Evolutionary conservation across 2,888 invertebrate genomes (phyloP), one percentile per base, ranked within the genome.

Genomic region (Cataglyphis cursor): DNA sequence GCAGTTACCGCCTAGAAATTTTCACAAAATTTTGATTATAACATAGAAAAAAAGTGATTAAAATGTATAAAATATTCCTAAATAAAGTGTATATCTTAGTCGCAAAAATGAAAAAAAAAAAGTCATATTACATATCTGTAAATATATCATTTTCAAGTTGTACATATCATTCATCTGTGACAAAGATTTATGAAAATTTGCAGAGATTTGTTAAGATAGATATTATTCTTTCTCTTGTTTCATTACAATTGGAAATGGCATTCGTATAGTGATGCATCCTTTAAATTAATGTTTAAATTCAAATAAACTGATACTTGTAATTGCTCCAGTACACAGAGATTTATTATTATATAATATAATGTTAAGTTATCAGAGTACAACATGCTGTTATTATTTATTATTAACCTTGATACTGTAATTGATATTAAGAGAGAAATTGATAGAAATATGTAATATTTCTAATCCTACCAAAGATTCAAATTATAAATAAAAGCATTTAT

Each of bases 1-100:
- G 97, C 96, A 92, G 97, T 97, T 84, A 96, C 96, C 59, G 97
- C 96, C 98, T 98, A 94, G 59, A 96, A 96, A 65, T 48, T 61
- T 1, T 21, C 51, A 64, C n/a, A 57, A 64, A 62, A 41, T 41
- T 76, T 54, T 9, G 8, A 28, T 54, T 4, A 59, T 35, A 12
- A 44, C 21, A 65, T 41, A 21, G 8, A 12, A 61, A 61, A 5
- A 61, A 61, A 3, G 21, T 1, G 0, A 31, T 18, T 6, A 0
- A 9, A 0, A 6, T 73, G 35, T 8, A 4, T 0, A 61, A 12
- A 15, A n/a, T 35, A n/a, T 59, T 3, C 15, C 1, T 62, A 62
- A 28, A 24, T n/a, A 2, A 2, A 8, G 31, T 2, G 18, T 48
- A 18, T 48, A 48, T 48, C 18, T 18, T 48, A 48, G 5, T 44